These are phyloP conservation scores for Tenebrosternarchus preto DNA, from an alignment of 2,113 vertebrate species.

Conservation along the genomic window DNA sequence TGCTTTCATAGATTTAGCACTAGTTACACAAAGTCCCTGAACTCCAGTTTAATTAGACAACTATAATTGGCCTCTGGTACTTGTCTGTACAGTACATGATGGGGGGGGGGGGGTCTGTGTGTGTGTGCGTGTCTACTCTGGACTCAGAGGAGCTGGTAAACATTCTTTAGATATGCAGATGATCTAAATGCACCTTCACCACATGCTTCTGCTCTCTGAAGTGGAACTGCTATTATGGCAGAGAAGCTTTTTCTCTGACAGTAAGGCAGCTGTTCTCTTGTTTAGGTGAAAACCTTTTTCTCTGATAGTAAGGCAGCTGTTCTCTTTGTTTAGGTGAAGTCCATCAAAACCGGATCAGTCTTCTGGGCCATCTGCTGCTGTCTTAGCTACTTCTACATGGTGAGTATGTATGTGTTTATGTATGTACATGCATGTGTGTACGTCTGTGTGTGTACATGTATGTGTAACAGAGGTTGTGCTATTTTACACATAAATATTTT, in stretches of 20 bases:
- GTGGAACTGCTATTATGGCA: no score
- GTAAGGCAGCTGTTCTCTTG: no score
- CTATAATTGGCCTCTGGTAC: slow-evolving; percentile 22
- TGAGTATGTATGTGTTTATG: slow-evolving; percentile 68
- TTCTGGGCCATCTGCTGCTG: slow-evolving; percentile 98
- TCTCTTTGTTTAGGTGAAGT: slow-evolving; percentile 84
- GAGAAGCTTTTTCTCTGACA: no score
- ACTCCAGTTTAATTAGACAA: slow-evolving; percentile 10
- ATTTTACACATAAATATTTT: no score
- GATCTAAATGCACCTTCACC: neutral
- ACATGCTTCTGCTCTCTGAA: neutral
- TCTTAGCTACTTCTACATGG: slow-evolving; percentile 97
- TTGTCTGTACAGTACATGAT: slow-evolving; percentile 43
- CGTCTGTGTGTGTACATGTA: slow-evolving; percentile 20
- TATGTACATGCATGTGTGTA: slow-evolving; percentile 3
- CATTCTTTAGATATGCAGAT: neutral
- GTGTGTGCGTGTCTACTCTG: neutral
- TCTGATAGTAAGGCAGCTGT: slow-evolving; percentile 13
- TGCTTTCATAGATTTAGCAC: neutral
- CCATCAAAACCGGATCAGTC: slow-evolving; percentile 94
- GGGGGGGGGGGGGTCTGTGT: slow-evolving; percentile 26
- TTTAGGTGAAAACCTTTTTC: no score
- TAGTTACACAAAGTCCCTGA: neutral
- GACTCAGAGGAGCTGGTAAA: no score
- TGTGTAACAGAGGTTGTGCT: no score